Evolutionary conservation across 2,113 vertebrate genomes (phyloP).

Genomic region (Crotophaga sulcirostris): DNA sequence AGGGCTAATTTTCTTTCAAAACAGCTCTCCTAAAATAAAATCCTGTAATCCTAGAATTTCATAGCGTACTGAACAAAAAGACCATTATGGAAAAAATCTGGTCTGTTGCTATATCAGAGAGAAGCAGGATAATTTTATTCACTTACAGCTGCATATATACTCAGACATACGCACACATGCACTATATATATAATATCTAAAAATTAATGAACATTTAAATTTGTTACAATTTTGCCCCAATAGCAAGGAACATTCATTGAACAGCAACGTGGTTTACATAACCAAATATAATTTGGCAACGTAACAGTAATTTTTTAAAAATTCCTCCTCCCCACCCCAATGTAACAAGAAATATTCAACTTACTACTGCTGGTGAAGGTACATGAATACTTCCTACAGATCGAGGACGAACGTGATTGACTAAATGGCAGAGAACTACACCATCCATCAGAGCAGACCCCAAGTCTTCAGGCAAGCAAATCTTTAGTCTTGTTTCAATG

Average conservation of each 20-base stretch:
- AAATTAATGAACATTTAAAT: neutral
- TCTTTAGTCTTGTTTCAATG: constrained; percentile 92
- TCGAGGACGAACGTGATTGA: constrained; percentile 89
- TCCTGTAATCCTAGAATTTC: neutral
- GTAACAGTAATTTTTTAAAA: neutral
- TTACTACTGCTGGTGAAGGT: constrained; percentile 92
- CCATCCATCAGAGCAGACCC: constrained; percentile 92
- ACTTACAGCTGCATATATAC: neutral
- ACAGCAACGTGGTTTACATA: neutral
- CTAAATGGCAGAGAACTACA: constrained; percentile 92
- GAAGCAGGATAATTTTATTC: neutral
- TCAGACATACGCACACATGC: neutral
- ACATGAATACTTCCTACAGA: constrained; percentile 93
- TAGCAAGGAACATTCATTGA: neutral
- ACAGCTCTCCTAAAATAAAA: neutral
- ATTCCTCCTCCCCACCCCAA: neutral
- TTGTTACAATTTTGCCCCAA: neutral
- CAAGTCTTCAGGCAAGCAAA: constrained; percentile 87
- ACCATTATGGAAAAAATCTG: neutral
- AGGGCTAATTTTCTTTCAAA: neutral
- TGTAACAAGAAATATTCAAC: constrained; percentile 10
- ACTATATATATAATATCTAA: neutral
- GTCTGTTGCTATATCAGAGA: neutral
- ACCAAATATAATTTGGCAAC: neutral
- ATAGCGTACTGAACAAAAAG: neutral